Evolutionary conservation across 1,140 invertebrate species (phyloP).

Genomic region (Parapsyche elsis): DNA sequence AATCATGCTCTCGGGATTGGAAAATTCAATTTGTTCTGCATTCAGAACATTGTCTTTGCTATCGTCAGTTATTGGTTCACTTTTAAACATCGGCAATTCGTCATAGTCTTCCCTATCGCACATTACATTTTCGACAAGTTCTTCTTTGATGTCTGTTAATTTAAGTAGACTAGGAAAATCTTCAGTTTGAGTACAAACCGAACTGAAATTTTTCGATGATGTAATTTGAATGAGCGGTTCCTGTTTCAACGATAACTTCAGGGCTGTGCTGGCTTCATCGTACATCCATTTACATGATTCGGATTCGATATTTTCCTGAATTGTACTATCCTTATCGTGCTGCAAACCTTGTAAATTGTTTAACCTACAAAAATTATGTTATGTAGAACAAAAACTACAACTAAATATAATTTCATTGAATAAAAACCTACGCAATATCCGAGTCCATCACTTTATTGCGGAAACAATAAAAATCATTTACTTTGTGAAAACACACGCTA

Average conservation of each 20-base stretch:
- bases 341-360: background rate
- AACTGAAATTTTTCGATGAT: background rate
- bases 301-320: background rate
- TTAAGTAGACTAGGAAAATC: background rate
- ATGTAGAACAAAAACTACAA: no score
- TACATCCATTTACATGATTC: background rate
- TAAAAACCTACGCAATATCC: background rate
- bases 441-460: background rate
- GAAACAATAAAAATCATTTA: conserved; percentile 24
- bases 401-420: background rate
- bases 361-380: background rate
- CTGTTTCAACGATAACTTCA: background rate
- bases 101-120: conserved; percentile 3
- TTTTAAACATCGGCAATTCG: background rate
- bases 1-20: background rate
- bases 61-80: conserved; percentile 8
- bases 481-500: background rate
- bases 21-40: conserved; percentile 14
- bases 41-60: background rate
- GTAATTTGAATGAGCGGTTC: background rate
- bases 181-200: conserved; percentile 4
- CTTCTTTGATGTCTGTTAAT: conserved; percentile 44
- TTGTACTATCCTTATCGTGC: background rate
- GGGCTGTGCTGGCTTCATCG: background rate
- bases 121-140: conserved; percentile 20